Conservation (phyloP, 1,140 invertebrate genomes). For the Drosophila willistoni region DNA sequence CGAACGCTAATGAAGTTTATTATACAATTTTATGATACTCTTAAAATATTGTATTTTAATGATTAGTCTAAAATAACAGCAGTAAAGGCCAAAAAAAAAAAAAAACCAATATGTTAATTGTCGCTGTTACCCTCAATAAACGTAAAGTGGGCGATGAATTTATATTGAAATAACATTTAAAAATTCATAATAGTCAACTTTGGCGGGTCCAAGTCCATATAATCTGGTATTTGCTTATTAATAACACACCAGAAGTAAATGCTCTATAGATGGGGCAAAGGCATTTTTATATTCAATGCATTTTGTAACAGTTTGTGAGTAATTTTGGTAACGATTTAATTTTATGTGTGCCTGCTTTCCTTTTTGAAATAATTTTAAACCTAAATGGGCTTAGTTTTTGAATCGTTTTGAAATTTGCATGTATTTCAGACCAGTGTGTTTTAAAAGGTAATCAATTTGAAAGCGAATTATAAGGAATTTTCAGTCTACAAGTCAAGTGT, state of each 20-base stretch:
- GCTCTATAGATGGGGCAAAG: neutral
- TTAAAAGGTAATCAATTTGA: too few relatives aligned
- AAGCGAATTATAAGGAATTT: too few relatives aligned
- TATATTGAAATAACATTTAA: constrained; percentile 52
- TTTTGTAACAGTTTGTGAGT: neutral
- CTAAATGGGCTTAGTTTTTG: too few relatives aligned
- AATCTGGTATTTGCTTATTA: neutral
- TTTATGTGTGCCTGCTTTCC: too few relatives aligned
- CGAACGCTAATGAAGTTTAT: constrained; percentile 74
- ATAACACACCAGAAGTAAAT: neutral
- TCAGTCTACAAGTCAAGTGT: too few relatives aligned
- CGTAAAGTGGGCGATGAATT: constrained; percentile 62
- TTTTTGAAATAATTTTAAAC: too few relatives aligned
- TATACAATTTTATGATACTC: constrained; percentile 75
- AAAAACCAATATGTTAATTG: constrained; percentile 21
- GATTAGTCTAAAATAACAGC: constrained; percentile 37
- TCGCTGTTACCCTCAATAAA: constrained; percentile 53
- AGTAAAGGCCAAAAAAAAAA: constrained; percentile 16
- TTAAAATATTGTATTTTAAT: constrained; percentile 79
- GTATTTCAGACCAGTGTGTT: too few relatives aligned
- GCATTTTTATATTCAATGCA: neutral
- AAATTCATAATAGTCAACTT: constrained; percentile 28
- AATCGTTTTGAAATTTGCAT: too few relatives aligned
- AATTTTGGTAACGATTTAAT: too few relatives aligned
- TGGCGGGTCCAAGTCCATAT: constrained; percentile 4